phyloP scores from a whole-genome alignment of 1,140 invertebrate genomes.

The Hycleus phaleratus region DNA sequence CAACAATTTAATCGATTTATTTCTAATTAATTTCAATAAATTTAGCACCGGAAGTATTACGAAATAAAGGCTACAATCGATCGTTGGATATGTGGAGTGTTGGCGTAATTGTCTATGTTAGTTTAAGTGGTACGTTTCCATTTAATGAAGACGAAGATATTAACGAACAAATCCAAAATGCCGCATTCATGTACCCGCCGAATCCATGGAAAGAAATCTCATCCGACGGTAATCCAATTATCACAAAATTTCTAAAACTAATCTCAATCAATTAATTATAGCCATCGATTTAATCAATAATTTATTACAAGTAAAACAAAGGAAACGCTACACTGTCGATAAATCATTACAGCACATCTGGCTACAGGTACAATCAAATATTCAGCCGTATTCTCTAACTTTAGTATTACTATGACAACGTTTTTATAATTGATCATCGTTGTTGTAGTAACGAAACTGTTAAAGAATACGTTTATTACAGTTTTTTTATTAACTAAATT shows the following conservation, averaged over 20 bases:
- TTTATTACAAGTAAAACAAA: slow-evolving; percentile 95
- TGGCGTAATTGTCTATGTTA: slow-evolving; percentile 96
- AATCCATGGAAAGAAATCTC: slow-evolving; percentile 98
- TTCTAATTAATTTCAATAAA: slow-evolving; percentile 7
- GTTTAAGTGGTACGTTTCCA: slow-evolving; percentile 94
- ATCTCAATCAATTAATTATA: slow-evolving; percentile 41
- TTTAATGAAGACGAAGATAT: slow-evolving; percentile 99
- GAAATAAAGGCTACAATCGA: slow-evolving; percentile 98
- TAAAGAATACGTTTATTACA: too few species aligned
- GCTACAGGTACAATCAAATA: slow-evolving; percentile 62
- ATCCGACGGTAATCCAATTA: slow-evolving; percentile 65
- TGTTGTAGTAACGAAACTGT: background rate
- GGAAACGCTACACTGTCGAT: slow-evolving; percentile 93
- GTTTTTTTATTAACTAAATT: too few species aligned
- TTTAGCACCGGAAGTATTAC: slow-evolving; percentile 91
- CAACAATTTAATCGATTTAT: slow-evolving; percentile 1
- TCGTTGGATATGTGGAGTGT: slow-evolving; percentile 99
- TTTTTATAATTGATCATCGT: slow-evolving; percentile 1
- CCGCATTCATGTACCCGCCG: slow-evolving; percentile 98
- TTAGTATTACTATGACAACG: too few species aligned
- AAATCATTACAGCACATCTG: slow-evolving; percentile 92
- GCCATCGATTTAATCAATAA: slow-evolving; percentile 98
- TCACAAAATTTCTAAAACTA: too few species aligned
- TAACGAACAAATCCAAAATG: slow-evolving; percentile 98
- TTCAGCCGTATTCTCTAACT: too few species aligned